Base-by-base conservation (phyloP, 2,797 vertebrate species). In the Geotria australis region DNA sequence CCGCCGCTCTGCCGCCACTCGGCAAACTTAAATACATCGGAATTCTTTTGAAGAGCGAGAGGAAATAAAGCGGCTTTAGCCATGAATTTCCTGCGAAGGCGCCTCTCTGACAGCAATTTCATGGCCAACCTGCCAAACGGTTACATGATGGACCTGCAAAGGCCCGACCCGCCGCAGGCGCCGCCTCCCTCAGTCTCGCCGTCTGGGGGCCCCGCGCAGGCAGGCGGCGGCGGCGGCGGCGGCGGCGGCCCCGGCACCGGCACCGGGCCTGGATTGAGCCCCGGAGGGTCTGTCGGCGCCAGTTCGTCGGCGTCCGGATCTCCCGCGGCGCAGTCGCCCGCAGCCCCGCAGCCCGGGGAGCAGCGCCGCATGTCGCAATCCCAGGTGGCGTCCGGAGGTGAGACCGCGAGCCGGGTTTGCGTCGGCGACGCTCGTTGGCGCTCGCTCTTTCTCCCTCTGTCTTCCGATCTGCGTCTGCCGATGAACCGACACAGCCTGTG, bases 11-110 rank as follows among this genome's bases (percentile, higher is more conserved):
- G 13, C 56, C 46, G 9, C 3, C 46, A 51, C 58, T 53, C 11
- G 46, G 14, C n/a, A 3, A 10, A 10, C 58, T 15, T 57, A 56
- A 60, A 60, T 51, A 57, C 56, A 62, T 57, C 62, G 59, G 55
- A n/a, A 24, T 38, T 38, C 24, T 24, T 38, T 38, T 38, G 24
- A 38, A 38, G 24, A 38, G 11, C 11, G 11, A 6, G 49, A 53
- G 63, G 68, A 71, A 72, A 70, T 59, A 38, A 38, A 38, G 24
- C 5, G 24, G 4, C 24, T 38, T n/a, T 38, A 38, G 75, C 69
- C 75, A 91, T 94, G 85, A 94, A 95, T 80, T 95, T 89, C 80
- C 81, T 95, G 63, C 78, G 85, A 58, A 83, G 88, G 62, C 80
- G 85, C 62, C 81, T 95, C 61, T 95, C 88, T 8, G 85, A 95